phyloP scores from a whole-genome alignment of 2,888 invertebrate genomes.

The Melinaea marsaeus region DNA sequence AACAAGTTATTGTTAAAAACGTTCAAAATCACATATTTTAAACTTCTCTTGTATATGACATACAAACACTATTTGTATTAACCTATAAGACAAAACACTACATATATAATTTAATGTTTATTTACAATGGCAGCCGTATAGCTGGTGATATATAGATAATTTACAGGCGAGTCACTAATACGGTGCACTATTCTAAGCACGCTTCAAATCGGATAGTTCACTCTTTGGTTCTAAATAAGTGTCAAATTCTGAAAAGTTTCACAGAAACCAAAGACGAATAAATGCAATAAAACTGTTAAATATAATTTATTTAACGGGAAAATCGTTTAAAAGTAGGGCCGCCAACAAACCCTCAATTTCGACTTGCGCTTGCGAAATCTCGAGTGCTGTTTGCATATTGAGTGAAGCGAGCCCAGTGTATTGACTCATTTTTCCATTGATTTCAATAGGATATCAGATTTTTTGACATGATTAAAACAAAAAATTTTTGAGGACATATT shows the following conservation, averaged over 20 bases:
- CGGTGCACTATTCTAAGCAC: neutral
- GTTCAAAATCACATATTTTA: neutral
- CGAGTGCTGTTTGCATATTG: too few relatives aligned
- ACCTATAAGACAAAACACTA: conserved; percentile 3
- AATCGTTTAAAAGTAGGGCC: too few relatives aligned
- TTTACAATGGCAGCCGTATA: conserved; percentile 46
- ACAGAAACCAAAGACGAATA: conserved; percentile 5
- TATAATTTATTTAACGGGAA: too few relatives aligned
- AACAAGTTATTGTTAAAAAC: too few relatives aligned
- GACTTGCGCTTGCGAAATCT: too few relatives aligned
- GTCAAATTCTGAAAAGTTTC: neutral
- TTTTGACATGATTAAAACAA: too few relatives aligned
- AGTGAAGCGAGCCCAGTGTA: too few relatives aligned
- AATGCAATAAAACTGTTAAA: conserved; percentile 3
- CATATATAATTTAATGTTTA: conserved; percentile 21
- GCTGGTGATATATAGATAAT: conserved; percentile 39
- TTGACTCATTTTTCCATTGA: too few relatives aligned
- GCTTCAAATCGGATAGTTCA: too few relatives aligned
- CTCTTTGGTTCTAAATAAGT: conserved; percentile 14
- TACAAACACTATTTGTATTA: conserved; percentile 1
- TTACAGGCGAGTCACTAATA: conserved; percentile 24
- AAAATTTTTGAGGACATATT: too few relatives aligned
- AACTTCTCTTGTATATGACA: conserved; percentile 7
- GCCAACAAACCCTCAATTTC: too few relatives aligned
- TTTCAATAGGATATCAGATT: too few relatives aligned